Percentiles rank a stretch among this genome's conserved stretches.
Evolutionary conservation across 2,113 vertebrate species (phyloP).

Genomic region (Otus sunia): DNA sequence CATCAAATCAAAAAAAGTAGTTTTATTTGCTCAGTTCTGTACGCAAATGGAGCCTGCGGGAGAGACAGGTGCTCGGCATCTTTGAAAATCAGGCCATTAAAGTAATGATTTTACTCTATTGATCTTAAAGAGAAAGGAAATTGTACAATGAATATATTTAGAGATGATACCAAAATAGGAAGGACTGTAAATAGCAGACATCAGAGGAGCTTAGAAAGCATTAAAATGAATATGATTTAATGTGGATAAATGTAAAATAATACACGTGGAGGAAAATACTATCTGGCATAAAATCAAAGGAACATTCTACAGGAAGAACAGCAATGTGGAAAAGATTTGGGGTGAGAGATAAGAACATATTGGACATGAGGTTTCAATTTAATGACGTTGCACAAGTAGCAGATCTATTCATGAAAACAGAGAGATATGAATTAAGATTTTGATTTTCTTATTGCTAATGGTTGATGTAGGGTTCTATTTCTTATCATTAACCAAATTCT

Average conservation of each 20-base stretch:
- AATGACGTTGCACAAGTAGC: neutral
- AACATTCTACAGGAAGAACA: constrained; percentile 49
- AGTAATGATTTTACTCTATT: constrained; percentile 5
- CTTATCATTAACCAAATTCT: neutral
- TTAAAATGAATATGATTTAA: constrained; percentile 66
- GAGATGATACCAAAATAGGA: constrained; percentile 54
- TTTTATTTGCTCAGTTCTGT: neutral
- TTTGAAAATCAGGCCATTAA: constrained; percentile 35
- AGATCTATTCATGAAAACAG: neutral
- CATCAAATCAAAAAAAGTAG: neutral
- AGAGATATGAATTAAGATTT: neutral
- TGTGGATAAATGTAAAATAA: constrained; percentile 67
- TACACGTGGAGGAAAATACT: constrained; percentile 54
- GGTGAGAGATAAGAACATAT: constrained; percentile 30
- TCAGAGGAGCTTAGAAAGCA: constrained; percentile 57
- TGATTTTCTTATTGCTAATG: neutral
- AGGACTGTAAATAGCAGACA: constrained; percentile 47
- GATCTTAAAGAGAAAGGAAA: constrained; percentile 58
- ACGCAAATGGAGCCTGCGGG: neutral
- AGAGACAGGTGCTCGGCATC: constrained; percentile 9
- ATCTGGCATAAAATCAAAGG: constrained; percentile 53
- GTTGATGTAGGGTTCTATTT: neutral
- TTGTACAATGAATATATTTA: constrained; percentile 60
- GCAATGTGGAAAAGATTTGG: constrained; percentile 44
- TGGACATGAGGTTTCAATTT: constrained; percentile 55